Evolutionary conservation across 2,888 invertebrate genomes (phyloP).

Genomic region (Macropis europaea): DNA sequence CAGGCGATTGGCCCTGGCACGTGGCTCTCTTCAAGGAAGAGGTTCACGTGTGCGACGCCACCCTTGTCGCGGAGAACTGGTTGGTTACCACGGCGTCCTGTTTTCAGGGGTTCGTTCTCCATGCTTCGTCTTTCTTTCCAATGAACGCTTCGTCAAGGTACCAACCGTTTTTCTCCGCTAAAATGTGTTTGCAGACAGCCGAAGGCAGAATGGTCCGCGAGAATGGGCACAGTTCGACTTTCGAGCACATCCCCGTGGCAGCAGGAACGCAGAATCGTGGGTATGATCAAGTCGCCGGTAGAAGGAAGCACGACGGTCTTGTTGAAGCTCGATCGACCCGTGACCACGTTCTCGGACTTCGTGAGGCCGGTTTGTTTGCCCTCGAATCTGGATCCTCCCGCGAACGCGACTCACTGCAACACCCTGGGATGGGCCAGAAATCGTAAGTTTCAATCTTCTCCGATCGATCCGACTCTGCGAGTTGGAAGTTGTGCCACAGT

Average conservation of each 20-base stretch:
- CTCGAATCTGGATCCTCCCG: conserved; percentile 81
- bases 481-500: no score
- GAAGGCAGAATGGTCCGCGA: conserved; percentile 92
- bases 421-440: conserved; percentile 93
- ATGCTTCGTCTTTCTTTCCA: not conserved
- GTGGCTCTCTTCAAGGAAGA: conserved; percentile 91
- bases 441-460: conserved; percentile 79
- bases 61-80: conserved; percentile 91
- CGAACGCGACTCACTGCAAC: conserved; percentile 84
- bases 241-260: conserved; percentile 93
- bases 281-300: conserved; percentile 93
- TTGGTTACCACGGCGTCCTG: conserved; percentile 93
- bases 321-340: conserved; percentile 88
- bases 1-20: conserved; percentile 97
- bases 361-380: conserved; percentile 91
- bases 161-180: not conserved
- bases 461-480: not conserved
- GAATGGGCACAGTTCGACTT: conserved; percentile 88
- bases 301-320: conserved; percentile 93
- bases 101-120: conserved; percentile 83
- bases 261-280: conserved; percentile 90
- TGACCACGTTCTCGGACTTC: conserved; percentile 88
- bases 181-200: conserved; percentile 84
- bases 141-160: no score
- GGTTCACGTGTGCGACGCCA: conserved; percentile 93